Base-by-base conservation (phyloP, 2,888 invertebrate genomes). In the Pachliopta kotzebuea region DNA sequence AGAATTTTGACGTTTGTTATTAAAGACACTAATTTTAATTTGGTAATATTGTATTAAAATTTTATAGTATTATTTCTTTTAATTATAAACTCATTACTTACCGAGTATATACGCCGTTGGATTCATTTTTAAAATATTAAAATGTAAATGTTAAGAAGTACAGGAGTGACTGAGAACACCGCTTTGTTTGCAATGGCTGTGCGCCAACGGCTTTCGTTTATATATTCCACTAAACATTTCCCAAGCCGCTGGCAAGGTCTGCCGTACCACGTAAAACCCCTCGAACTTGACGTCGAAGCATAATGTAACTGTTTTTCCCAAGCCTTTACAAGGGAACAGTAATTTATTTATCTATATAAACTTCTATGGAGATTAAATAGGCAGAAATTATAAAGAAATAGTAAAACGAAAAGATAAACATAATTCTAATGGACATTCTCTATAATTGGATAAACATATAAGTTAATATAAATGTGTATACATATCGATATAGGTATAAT, bases 291-390 rank as follows among this genome's bases (percentile, higher is more conserved):
- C 65, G 75, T 94, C 94, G 78, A 92, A 94, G 68, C 87, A 94
- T 94, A 69, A 88, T n/a, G 93, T 94, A 80, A 95, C 94, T 62
- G 93, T 93, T 55, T 94, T 95, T 81, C 95, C 95, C 20, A 95
- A 93, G 63, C 92, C 88, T 31, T 86, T 54, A 49, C 56, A 63
- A 54, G 45, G 62, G 37, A 37, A 37, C 37, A 37, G 37, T 14
- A 4, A 1, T 11, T 37, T 14, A 37, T 37, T 37, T 14, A 37
- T 37, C 14, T 14, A 37, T 37, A 14, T 11, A 1, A 37, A 14
- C 1, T 11, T 37, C 14, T 37, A 2, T 7, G 31, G 9, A 31
- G 14, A 14, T 11, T 37, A 11, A 37, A 37, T 14, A 37, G 14
- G 14, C 37, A 14, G 14, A 17, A 37, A 37, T 26, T 4, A 37